phyloP scores from a whole-genome alignment of 2,888 invertebrate species.

The Lycophotia porphyrea region DNA sequence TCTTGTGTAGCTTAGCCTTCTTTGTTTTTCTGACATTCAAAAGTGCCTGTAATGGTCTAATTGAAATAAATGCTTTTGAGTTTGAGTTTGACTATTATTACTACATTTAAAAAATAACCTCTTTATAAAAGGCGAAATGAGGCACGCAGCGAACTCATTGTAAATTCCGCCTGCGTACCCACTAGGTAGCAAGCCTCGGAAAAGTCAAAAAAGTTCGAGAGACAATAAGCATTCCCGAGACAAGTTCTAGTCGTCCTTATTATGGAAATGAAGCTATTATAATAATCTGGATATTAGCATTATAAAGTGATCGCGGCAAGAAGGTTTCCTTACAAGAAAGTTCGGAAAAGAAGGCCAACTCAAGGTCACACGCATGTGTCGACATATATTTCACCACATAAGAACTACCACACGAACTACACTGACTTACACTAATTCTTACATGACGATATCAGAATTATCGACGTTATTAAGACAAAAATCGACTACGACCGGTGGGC shows the following conservation, averaged over 20 bases:
- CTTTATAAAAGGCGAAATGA: constrained; percentile 10
- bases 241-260: constrained; percentile 62
- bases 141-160: constrained; percentile 44
- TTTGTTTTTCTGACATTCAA: too few species aligned
- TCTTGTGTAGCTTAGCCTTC: too few species aligned
- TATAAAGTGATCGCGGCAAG: constrained; percentile 59
- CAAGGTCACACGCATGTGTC: too few species aligned
- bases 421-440: neutral
- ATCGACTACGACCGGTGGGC: neutral
- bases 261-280: constrained; percentile 64
- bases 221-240: constrained; percentile 61
- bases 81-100: constrained; percentile 17
- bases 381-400: neutral
- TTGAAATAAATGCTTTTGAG: too few species aligned
- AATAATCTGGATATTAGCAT: constrained; percentile 67
- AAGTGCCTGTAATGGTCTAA: too few species aligned
- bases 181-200: constrained; percentile 29
- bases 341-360: constrained; percentile 18
- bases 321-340: constrained; percentile 11
- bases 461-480: neutral
- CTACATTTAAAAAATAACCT: constrained; percentile 14
- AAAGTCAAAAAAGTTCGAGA: constrained; percentile 56
- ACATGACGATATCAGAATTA: neutral
- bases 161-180: constrained; percentile 46
- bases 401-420: neutral